phyloP scores from a whole-genome alignment of 2,113 vertebrate genomes.

The Erythrolamprus reginae region DNA sequence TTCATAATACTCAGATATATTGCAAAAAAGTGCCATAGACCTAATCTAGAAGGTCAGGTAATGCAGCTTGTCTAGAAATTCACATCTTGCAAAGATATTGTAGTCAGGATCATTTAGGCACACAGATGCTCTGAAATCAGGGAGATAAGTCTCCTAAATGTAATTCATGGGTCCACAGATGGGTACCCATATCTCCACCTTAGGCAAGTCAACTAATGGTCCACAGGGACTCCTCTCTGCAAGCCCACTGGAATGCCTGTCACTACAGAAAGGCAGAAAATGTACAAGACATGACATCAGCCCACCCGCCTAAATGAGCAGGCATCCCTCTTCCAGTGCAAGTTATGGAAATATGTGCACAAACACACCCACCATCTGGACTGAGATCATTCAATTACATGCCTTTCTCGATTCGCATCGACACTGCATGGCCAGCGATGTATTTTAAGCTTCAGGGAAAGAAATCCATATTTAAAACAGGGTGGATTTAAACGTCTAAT shows the following conservation, averaged over 20 bases:
- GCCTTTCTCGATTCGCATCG: background rate
- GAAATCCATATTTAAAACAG: background rate
- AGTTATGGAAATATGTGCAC: background rate
- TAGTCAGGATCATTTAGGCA: background rate
- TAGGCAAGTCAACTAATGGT: background rate
- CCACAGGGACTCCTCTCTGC: no score
- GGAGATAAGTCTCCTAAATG: background rate
- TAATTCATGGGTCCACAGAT: background rate
- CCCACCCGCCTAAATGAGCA: background rate
- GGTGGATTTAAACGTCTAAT: background rate
- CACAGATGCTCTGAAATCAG: no score
- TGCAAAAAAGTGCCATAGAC: background rate
- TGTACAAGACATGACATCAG: background rate
- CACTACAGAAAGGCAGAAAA: background rate
- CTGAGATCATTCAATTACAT: background rate
- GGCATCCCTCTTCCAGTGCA: background rate
- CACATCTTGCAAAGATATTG: background rate
- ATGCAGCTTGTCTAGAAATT: background rate
- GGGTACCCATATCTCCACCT: background rate
- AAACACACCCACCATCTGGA: background rate
- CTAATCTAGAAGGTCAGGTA: background rate
- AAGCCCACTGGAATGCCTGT: background rate
- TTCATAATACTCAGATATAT: background rate
- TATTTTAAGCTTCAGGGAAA: background rate
- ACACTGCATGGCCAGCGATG: background rate